phyloP scores from a whole-genome alignment of 2,797 vertebrate species.

The Dermochelys coriacea region DNA sequence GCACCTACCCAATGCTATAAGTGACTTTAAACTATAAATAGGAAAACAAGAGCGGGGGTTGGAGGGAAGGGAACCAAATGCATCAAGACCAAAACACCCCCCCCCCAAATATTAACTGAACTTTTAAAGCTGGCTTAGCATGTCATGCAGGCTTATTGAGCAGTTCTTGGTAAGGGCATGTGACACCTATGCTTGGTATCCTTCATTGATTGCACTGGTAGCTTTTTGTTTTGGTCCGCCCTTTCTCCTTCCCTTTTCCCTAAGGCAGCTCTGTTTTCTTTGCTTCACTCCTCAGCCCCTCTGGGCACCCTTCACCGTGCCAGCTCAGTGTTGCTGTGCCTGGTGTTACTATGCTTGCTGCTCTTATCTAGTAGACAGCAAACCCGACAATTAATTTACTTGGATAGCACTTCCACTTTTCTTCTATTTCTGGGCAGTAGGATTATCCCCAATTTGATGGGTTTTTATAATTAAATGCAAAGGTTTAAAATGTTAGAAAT shows the following conservation, averaged over 20 bases:
- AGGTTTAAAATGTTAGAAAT: not conserved
- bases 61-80: not conserved
- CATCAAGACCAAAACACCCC: not conserved
- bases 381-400: not conserved
- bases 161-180: not conserved
- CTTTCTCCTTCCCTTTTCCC: not conserved
- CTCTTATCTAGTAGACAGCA: not conserved
- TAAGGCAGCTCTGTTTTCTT: not conserved
- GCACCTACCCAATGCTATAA: not conserved
- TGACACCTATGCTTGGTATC: fast-evolving
- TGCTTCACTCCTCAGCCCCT: not conserved
- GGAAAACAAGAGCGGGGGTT: not conserved
- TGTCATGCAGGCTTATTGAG: not conserved
- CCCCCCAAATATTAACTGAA: not conserved
- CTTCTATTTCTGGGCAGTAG: not conserved
- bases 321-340: not conserved
- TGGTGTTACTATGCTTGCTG: not conserved
- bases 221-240: not conserved
- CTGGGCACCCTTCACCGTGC: not conserved
- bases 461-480: not conserved
- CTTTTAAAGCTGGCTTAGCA: not conserved
- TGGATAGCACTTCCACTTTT: not conserved
- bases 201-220: not conserved
- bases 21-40: not conserved
- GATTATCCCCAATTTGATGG: not conserved